A percentile compares a stretch with the other conserved stretches of the same genome.
These are phyloP conservation scores for Hemaris fuciformis DNA, from an alignment of 2,888 invertebrate species.

Conservation along the genomic window DNA sequence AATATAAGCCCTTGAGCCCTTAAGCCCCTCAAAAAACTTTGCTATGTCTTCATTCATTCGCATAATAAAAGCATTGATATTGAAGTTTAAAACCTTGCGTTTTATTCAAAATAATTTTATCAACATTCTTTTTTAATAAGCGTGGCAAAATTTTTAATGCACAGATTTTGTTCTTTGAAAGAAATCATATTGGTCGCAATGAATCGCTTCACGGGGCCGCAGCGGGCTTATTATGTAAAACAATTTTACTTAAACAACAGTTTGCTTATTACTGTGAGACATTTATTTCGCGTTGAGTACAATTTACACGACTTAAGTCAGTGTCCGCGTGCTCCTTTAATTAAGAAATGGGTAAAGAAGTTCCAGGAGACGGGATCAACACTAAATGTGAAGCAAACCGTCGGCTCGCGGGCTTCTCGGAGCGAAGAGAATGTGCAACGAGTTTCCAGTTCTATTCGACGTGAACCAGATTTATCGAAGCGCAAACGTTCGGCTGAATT, in stretches of 20 bases:
- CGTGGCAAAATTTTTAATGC: too few species aligned
- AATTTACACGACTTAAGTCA: too few species aligned
- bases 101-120: too few species aligned
- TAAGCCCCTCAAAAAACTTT: too few species aligned
- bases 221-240: conserved; percentile 26
- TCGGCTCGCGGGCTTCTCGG: not conserved
- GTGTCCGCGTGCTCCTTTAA: not conserved
- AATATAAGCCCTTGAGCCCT: too few species aligned
- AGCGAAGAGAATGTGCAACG: conserved; percentile 17
- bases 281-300: conserved; percentile 11
- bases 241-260: conserved; percentile 26
- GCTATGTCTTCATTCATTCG: too few species aligned
- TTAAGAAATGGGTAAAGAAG: not conserved
- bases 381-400: conserved; percentile 17
- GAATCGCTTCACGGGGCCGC: conserved; percentile 27
- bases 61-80: too few species aligned
- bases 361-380: not conserved
- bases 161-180: too few species aligned
- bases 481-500: conserved; percentile 24
- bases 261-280: conserved; percentile 22
- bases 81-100: too few species aligned
- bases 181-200: too few species aligned
- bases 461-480: conserved; percentile 21
- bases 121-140: too few species aligned
- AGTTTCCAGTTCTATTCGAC: conserved; percentile 23